phyloP scores from a whole-genome alignment of 2,113 vertebrate genomes.

The Pachyramphus minor region DNA sequence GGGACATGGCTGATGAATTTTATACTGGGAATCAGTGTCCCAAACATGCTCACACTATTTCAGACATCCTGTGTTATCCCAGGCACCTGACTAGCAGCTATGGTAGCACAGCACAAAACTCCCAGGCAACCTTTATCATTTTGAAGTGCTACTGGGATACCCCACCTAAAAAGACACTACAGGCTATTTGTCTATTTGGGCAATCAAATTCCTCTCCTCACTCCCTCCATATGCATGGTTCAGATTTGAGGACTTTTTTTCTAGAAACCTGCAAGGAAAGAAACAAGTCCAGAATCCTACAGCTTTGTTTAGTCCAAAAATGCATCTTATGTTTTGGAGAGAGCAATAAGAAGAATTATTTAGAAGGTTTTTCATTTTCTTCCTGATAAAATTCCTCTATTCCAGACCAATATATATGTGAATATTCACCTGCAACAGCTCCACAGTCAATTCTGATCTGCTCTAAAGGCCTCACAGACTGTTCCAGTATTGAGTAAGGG shows the following conservation, averaged over 20 bases:
- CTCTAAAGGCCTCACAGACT: not conserved
- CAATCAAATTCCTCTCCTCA: not conserved
- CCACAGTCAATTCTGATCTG: not conserved
- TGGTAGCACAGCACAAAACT: not conserved
- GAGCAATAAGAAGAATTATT: not conserved
- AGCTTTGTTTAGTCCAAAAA: not conserved
- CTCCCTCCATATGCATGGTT: not conserved
- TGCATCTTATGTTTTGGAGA: rapidly evolving
- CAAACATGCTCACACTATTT: not conserved
- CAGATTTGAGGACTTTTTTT: not conserved
- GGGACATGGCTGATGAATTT: not conserved
- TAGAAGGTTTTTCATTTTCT: not conserved
- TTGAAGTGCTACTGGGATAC: not conserved
- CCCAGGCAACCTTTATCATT: not conserved
- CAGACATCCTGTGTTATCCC: not conserved
- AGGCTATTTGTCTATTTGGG: not conserved
- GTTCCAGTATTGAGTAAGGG: not conserved
- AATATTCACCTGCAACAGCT: not conserved
- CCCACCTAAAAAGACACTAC: not conserved
- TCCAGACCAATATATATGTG: not conserved
- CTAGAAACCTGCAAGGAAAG: not conserved
- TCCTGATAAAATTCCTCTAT: not conserved
- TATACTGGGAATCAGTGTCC: not conserved
- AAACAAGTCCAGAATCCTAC: not conserved
- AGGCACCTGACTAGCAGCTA: not conserved